phyloP scores from a whole-genome alignment of 2,888 invertebrate species.

The Podabrus alpinus region DNA sequence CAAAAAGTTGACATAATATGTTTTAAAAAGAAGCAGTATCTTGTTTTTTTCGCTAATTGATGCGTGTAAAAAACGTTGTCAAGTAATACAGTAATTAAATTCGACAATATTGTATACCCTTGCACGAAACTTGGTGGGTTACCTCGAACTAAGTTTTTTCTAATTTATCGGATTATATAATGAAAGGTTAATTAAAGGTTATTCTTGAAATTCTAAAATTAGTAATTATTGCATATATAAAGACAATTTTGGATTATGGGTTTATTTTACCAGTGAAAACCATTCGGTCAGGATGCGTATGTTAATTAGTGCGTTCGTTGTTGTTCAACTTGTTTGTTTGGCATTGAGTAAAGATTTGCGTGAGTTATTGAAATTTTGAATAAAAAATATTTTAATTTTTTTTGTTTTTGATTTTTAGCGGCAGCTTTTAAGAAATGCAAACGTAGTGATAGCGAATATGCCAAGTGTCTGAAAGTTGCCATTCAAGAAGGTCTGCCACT shows the following conservation, averaged over 20 bases:
- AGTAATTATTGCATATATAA: neutral
- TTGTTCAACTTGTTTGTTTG: neutral
- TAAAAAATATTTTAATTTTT: rapidly evolving
- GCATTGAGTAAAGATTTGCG: neutral
- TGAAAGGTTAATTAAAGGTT: neutral
- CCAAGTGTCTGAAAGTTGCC: constrained; percentile 62
- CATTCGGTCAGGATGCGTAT: neutral
- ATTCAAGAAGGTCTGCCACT: constrained; percentile 59
- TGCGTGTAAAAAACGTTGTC: neutral
- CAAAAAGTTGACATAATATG: neutral
- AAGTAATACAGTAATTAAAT: neutral
- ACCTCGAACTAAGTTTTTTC: neutral
- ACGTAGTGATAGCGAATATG: constrained; percentile 59
- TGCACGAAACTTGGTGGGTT: neutral
- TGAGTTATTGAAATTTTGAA: neutral
- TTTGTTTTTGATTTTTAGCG: constrained; percentile 2
- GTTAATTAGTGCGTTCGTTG: neutral
- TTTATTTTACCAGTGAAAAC: neutral
- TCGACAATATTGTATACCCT: neutral
- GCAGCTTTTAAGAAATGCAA: constrained; percentile 56
- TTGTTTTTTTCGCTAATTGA: neutral
- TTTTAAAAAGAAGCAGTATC: neutral
- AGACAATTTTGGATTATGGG: neutral
- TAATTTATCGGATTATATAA: neutral
- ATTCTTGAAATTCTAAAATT: neutral